These are phyloP conservation scores for Amyelois transitella DNA, from an alignment of 1,140 invertebrate species.

Conservation along the genomic window DNA sequence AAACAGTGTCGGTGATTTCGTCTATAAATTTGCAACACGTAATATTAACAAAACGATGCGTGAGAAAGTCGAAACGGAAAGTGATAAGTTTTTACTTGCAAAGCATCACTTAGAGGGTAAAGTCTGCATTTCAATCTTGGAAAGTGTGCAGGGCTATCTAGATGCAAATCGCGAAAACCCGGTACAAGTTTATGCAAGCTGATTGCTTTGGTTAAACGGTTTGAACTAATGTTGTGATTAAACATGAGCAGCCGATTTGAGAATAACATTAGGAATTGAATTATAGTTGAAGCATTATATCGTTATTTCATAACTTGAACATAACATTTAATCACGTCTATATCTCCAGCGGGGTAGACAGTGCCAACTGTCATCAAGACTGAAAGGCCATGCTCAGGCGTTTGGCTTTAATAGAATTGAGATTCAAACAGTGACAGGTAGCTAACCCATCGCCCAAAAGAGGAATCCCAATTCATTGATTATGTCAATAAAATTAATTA, in stretches of 20 bases:
- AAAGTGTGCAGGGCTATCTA: conserved; percentile 6
- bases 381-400: too few relatives aligned
- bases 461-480: too few relatives aligned
- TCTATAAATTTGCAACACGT: conserved; percentile 26
- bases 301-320: too few relatives aligned
- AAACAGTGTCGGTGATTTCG: neutral
- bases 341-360: too few relatives aligned
- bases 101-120: conserved; percentile 22
- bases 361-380: too few relatives aligned
- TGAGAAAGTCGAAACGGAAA: conserved; percentile 46
- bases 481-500: too few relatives aligned
- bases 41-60: conserved; percentile 28
- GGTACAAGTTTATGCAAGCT: neutral
- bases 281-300: too few relatives aligned
- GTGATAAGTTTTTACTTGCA: conserved; percentile 31
- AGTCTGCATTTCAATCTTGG: conserved; percentile 29
- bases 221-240: neutral
- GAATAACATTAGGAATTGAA: too few relatives aligned
- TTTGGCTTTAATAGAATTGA: too few relatives aligned
- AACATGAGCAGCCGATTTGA: neutral
- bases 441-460: too few relatives aligned
- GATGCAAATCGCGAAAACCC: neutral
- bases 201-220: neutral
- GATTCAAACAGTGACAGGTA: too few relatives aligned
- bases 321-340: too few relatives aligned